Base-by-base conservation (phyloP, 2,888 invertebrate genomes). In the Cerastoderma edule region DNA sequence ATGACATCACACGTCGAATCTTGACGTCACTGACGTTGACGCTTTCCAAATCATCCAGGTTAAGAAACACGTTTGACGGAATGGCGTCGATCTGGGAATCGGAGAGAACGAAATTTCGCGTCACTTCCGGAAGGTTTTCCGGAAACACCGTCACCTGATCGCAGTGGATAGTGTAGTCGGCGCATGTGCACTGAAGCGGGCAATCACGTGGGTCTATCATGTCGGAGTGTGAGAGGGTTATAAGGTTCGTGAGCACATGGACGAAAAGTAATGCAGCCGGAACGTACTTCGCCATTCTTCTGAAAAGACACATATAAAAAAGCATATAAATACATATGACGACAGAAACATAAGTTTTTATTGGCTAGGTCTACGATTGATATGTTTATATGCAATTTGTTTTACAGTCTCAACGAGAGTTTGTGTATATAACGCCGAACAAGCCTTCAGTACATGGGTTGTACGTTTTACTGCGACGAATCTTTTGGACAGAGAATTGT, bases 101-200 rank as follows among this genome's bases (percentile, higher is more conserved):
- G 6, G 44, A 35, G 4, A 79, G 35, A 16, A 56, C 53, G 57
- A 79, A 64, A 32, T 65, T 64, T 44, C 53, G 50, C 39, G 75
- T 72, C 48, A 70, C 69, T 28, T 60, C 27, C 27, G 79, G 72
- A 39, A 79, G 48, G 30, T 56, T 57, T 19, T 63, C 75, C 27
- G 79, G 79, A 50, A 79, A 75, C 13, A 60, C 30, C 13, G 35
- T 56, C 28, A 57, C 67, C 19, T 24, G 19, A 19, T 64, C 35
- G 39, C 75, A 75, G 33, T 67, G 54, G 16, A 75, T 67, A 28
- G 68, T 71, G 63, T 67, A 65, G 33, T 68, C 71, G n/a, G 28
- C 24, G 35, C 79, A 79, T 19, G 35, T 32, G 63, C 79, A 79
- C 30, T 56, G 48, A 33, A 79, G 65, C n/a, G 79, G 79, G 53